Evolutionary conservation across 1,140 invertebrate genomes (phyloP).

Genomic region (Drosophila oshimai): DNA sequence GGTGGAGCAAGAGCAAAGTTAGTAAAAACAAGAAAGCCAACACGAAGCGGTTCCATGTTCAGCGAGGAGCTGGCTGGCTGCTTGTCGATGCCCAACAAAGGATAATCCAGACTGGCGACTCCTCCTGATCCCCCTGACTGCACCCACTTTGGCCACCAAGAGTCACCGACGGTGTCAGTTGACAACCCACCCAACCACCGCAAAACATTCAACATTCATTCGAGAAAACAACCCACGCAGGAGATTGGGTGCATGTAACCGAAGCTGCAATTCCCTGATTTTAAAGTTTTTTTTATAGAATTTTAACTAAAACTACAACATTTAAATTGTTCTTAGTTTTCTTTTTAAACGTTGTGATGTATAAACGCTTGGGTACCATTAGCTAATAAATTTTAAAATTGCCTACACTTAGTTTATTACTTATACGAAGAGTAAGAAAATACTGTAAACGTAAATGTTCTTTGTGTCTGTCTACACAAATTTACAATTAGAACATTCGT

Average conservation of each 20-base stretch:
- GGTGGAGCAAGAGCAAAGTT: constrained; percentile 25
- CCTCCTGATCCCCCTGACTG: constrained; percentile 38
- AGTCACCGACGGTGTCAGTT: constrained; percentile 19
- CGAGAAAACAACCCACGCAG: constrained; percentile 14
- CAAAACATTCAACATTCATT: constrained; percentile 5
- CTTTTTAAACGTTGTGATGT: too few species aligned
- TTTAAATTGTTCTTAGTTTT: too few species aligned
- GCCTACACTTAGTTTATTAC: too few species aligned
- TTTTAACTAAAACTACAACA: too few species aligned
- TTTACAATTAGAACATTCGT: too few species aligned
- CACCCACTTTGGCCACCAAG: constrained; percentile 50
- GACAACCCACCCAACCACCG: background rate
- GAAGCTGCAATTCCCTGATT: background rate
- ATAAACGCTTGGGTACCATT: too few species aligned
- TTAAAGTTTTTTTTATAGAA: too few species aligned
- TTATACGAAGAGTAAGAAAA: too few species aligned
- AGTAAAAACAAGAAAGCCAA: constrained; percentile 21
- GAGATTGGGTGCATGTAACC: background rate
- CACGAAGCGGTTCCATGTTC: constrained; percentile 46
- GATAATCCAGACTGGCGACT: constrained; percentile 61
- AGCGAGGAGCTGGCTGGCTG: constrained; percentile 13
- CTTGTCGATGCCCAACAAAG: constrained; percentile 77
- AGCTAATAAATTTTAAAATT: too few species aligned
- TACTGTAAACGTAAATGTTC: too few species aligned
- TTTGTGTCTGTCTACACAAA: too few species aligned